Conservation (phyloP, 2,888 invertebrate species). For the Gibbula magus region DNA sequence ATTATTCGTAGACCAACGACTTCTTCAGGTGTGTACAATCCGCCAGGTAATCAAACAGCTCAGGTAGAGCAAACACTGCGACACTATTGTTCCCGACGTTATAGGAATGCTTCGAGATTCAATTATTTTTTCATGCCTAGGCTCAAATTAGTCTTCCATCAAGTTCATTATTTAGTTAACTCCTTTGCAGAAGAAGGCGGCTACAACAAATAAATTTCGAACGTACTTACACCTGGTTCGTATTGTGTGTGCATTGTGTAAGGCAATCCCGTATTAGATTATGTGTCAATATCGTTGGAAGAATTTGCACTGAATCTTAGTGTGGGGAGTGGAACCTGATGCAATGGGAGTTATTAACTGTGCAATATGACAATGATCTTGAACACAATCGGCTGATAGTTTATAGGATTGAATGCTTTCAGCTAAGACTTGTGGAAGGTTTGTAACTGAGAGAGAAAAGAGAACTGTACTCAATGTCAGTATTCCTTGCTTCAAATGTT, state of each 20-base stretch:
- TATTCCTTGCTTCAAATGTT: too few relatives aligned
- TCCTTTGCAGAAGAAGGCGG: neutral
- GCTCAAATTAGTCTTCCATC: slow-evolving; percentile 15
- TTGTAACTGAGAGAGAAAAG: too few relatives aligned
- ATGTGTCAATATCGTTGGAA: neutral
- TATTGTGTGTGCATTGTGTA: neutral
- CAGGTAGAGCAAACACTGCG: slow-evolving; percentile 19
- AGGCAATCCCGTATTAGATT: neutral
- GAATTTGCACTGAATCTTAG: neutral
- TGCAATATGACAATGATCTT: too few relatives aligned
- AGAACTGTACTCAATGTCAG: too few relatives aligned
- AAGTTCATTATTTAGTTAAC: slow-evolving; percentile 15
- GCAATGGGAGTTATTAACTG: too few relatives aligned
- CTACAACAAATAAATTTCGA: neutral
- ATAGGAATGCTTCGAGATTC: neutral
- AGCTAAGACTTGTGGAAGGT: too few relatives aligned
- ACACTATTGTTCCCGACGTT: neutral
- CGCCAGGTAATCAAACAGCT: slow-evolving; percentile 14
- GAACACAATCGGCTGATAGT: too few relatives aligned
- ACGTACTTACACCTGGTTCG: neutral
- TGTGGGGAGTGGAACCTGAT: too few relatives aligned
- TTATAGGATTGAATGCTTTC: too few relatives aligned
- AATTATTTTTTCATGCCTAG: slow-evolving; percentile 16
- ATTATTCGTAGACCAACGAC: too few relatives aligned
- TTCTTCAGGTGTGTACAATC: neutral